phyloP scores from a whole-genome alignment of 2,888 invertebrate species.

The Tipula vernalis region DNA sequence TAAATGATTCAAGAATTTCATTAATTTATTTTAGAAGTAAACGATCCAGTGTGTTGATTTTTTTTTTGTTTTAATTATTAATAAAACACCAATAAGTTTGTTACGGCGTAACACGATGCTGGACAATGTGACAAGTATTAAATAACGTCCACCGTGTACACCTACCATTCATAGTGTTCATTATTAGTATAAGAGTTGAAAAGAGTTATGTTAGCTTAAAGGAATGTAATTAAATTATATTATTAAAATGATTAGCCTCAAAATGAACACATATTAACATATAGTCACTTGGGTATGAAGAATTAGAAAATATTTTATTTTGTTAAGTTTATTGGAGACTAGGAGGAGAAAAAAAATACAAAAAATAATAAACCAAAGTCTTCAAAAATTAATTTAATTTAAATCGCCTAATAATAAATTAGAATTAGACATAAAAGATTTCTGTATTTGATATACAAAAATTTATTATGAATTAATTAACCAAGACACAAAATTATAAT shows the following conservation, averaged over 20 bases:
- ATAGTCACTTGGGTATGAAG: background rate
- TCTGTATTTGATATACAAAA: background rate
- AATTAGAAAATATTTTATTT: background rate
- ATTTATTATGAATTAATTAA: conserved; percentile 4
- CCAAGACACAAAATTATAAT: background rate
- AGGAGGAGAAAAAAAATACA: background rate
- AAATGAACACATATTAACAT: background rate
- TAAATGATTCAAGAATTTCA: conserved; percentile 4
- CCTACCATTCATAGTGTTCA: background rate
- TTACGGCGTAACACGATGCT: background rate
- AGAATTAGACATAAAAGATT: background rate
- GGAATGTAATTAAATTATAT: background rate
- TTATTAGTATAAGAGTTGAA: background rate
- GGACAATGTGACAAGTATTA: background rate
- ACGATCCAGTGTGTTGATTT: background rate
- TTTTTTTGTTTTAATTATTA: background rate
- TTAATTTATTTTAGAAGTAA: background rate
- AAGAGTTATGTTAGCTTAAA: background rate
- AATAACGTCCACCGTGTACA: background rate
- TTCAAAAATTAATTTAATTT: background rate
- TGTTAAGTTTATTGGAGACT: background rate
- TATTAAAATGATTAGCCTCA: background rate
- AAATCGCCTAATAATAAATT: background rate
- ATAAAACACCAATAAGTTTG: background rate
- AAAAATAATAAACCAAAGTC: background rate